Conservation (phyloP, 1,140 invertebrate genomes). For the Drosophila teissieri region DNA sequence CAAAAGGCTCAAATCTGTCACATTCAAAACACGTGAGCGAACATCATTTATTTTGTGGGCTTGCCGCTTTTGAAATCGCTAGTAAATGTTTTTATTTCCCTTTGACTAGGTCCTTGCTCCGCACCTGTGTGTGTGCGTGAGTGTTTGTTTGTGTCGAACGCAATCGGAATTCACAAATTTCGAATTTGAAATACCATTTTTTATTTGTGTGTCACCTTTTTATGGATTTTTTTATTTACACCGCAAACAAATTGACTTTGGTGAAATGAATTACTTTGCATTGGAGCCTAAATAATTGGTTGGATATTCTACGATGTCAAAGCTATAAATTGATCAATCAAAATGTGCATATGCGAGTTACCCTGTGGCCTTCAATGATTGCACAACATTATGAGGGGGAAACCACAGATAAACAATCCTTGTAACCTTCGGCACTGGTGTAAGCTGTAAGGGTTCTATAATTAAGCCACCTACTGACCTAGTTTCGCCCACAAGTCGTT, state of each 20-base stretch:
- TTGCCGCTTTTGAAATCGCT: conserved; percentile 49
- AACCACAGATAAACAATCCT: too few relatives aligned
- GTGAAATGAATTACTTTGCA: conserved; percentile 63
- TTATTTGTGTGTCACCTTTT: conserved; percentile 38
- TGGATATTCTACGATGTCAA: conserved; percentile 10
- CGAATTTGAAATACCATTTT: conserved; percentile 70
- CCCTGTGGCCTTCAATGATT: background rate
- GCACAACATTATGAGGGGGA: background rate
- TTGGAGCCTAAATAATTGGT: conserved; percentile 42
- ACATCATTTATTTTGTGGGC: conserved; percentile 78
- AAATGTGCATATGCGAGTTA: background rate
- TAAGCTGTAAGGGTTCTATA: background rate
- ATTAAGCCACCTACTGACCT: conserved; percentile 8
- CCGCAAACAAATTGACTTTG: conserved; percentile 63
- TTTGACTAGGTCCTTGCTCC: conserved; percentile 49
- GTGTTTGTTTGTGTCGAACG: conserved; percentile 61
- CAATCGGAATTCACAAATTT: conserved; percentile 76
- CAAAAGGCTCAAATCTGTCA: conserved; percentile 81
- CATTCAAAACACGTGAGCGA: conserved; percentile 76
- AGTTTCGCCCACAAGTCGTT: conserved; percentile 1
- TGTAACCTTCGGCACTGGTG: background rate
- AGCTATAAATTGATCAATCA: conserved; percentile 7
- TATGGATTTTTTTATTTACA: conserved; percentile 21
- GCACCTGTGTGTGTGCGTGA: conserved; percentile 23
- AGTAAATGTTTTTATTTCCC: conserved; percentile 72